Base-by-base conservation (phyloP, 2,113 vertebrate species). In the Spermophilus dauricus region DNA sequence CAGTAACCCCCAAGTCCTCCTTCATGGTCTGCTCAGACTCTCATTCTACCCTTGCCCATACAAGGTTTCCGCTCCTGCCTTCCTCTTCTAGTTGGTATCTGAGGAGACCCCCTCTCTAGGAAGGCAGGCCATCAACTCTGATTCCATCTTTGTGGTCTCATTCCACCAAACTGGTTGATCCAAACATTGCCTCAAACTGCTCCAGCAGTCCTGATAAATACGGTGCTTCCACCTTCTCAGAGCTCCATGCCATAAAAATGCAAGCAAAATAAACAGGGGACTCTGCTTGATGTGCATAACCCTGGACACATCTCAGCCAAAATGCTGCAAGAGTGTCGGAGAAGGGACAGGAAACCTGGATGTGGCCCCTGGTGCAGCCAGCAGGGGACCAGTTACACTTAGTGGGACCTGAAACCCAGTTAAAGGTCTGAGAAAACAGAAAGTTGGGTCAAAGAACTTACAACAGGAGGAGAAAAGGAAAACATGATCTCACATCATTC, bases 21-120 rank as follows among this genome's bases (percentile, higher is more conserved):
- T 58, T 22, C 1, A n/a, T 0, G 28, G 22, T 30, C 51, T 14
- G 7, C 7, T 4, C 37, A 10, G 9, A 56, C 39, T 1, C 22
- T 1, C 22, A 32, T 13, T 6, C 32, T 69, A 2, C 7, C 32
- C 14, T 70, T 18, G 65, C 17, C 67, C 8, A 14, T 70, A n/a
- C 6, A 6, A 18, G 34, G 67, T 7, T n/a, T 17, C 6, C 7
- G 1, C 67, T 70, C n/a, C 32, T 18, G 34, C 34, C 2, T 26
- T 73, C 37, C 12, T 81, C 9, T 16, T 16, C 5, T 7, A 7
- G 34, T 34, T 42, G 17, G 32, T 17, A 58, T 34, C 39, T 24
- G 8, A 17, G 4, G 45, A 30, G 17, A 67, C 14, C 22, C 6
- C 20, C 20, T 13, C 9, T 1, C 63, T 45, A n/a, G 77, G 75